Percentiles rank a stretch among this genome's conserved stretches.
Conservation (phyloP, 2,113 vertebrate species). For the Pollimyrus isidori region DNA sequence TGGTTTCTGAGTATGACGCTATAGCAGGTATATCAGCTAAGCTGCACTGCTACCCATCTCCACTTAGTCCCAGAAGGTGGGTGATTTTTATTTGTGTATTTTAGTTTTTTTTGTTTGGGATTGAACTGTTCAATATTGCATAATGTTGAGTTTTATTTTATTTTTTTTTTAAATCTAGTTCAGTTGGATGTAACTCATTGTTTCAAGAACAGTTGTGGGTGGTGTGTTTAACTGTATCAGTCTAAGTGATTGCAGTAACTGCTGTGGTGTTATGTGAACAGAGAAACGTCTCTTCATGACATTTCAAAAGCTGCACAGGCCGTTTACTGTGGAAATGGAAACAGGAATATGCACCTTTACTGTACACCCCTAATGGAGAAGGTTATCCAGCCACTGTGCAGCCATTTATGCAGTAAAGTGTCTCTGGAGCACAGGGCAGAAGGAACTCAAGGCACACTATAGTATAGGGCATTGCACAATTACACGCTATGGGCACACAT, state of each 20-base stretch:
- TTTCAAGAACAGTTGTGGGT: slow-evolving; percentile 7
- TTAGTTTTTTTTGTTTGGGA: background rate
- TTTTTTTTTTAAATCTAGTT: background rate
- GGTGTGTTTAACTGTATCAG: background rate
- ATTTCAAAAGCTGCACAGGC: background rate
- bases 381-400: background rate
- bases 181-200: slow-evolving; percentile 1
- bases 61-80: background rate
- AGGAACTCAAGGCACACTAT: background rate
- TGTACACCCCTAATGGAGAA: background rate
- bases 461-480: background rate
- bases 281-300: background rate
- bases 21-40: background rate
- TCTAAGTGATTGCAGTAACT: background rate
- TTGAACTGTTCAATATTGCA: background rate
- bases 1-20: background rate
- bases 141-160: background rate
- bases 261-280: background rate
- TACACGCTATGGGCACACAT: background rate
- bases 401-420: background rate
- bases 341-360: background rate
- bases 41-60: background rate
- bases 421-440: background rate
- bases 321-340: background rate
- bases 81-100: background rate